Base-by-base conservation (phyloP, 2,797 vertebrate species). In the Darevskia nairensis region DNA sequence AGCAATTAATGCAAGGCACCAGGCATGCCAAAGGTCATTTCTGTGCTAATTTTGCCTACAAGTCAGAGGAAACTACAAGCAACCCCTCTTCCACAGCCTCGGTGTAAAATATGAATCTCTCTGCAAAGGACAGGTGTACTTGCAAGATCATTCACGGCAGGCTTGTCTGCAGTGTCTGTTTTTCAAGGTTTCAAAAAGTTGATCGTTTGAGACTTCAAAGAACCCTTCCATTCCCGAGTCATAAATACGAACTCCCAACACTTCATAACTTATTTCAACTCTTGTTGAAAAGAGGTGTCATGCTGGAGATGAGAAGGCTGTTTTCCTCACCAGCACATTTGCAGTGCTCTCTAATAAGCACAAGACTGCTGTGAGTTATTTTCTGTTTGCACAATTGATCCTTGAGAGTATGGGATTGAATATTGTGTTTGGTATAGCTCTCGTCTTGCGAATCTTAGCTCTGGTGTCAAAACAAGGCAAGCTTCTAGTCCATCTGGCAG, bases 131-230 rank as follows among this genome's bases (percentile, higher is more conserved):
- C 27, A 61, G 82, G 75, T 87, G 35, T 3, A 29, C 23, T 74
- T 23, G 1, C 55, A 69, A 89, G 66, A 82, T 84, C 4, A 27
- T 86, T 84, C 85, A 55, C 35, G 59, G 25, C n/a, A 77, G n/a
- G n/a, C 11, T 2, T 61, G 21, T 86, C 88, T 72, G 50, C 19
- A 84, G 25, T 59, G 59, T 77, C 68, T 91, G 17, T 90, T 55
- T 79, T 76, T 74, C 23, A 25, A 13, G 5, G 77, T 64, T 80
- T 86, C 6, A 81, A 89, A 80, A 59, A 41, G 11, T 66, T 44
- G n/a, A 9, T 59, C 84, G 50, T 35, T 86, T 61, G 80, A 77
- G 85, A 88, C 92, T 76, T 87, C 91, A 86, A 92, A 90, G 74
- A 15, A 66, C 82, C 4, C 29, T 64, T 35, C 39, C 59, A 39